phyloP scores from a whole-genome alignment of 2,113 vertebrate genomes.

The Saiga tatarica region DNA sequence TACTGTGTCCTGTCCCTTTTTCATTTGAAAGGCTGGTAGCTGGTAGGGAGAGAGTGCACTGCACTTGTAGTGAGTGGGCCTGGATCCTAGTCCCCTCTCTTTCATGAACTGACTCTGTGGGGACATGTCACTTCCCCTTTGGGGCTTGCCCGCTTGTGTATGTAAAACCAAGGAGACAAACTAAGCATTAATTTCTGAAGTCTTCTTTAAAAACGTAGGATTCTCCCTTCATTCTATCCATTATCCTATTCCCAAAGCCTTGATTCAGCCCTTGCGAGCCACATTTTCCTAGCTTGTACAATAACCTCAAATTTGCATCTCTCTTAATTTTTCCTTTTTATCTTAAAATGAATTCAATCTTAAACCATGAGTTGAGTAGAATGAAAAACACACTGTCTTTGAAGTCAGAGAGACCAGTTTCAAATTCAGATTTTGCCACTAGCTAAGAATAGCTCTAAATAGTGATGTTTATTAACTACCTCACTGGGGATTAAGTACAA shows the following conservation, averaged over 20 bases:
- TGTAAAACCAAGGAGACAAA: background rate
- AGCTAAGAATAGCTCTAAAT: background rate
- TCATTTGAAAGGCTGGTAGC: background rate
- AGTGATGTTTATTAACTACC: background rate
- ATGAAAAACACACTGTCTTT: background rate
- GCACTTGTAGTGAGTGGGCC: background rate
- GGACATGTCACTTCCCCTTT: slow-evolving; percentile 29
- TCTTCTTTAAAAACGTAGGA: background rate
- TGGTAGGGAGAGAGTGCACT: background rate
- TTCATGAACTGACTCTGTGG: background rate
- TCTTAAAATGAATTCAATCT: background rate
- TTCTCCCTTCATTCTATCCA: background rate
- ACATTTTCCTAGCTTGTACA: background rate
- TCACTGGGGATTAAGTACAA: background rate
- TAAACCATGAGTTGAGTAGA: background rate
- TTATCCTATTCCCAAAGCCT: background rate
- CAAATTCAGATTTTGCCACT: background rate
- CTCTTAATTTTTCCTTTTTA: background rate
- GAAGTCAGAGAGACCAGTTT: background rate
- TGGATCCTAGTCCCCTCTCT: background rate
- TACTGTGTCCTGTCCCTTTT: background rate
- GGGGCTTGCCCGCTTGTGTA: background rate
- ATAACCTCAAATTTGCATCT: background rate
- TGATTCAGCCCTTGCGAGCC: background rate
- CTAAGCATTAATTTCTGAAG: slow-evolving; percentile 45